phyloP scores from a whole-genome alignment of 2,113 vertebrate genomes.

The Sciurus niger region DNA sequence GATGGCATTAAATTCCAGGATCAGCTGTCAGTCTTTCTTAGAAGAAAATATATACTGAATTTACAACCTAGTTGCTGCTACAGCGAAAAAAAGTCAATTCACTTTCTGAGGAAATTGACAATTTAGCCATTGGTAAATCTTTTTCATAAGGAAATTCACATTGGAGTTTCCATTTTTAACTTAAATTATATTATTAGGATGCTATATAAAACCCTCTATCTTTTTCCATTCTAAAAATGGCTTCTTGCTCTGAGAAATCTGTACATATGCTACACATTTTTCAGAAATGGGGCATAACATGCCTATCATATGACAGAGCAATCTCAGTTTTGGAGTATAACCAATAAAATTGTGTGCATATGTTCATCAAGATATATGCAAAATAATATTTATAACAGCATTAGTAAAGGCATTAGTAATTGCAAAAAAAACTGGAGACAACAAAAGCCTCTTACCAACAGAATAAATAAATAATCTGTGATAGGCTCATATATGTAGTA shows the following conservation, averaged over 20 bases:
- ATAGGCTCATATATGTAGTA: not conserved
- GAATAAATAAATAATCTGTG: not conserved
- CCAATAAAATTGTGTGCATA: not conserved
- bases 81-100: not conserved
- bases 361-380: not conserved
- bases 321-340: not conserved
- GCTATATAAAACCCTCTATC: not conserved
- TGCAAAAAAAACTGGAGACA: not conserved
- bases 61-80: not conserved
- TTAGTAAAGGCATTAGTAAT: not conserved
- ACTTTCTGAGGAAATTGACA: not conserved
- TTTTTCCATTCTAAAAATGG: not conserved
- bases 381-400: not conserved
- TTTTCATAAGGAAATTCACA: not conserved
- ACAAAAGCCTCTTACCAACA: not conserved
- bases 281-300: not conserved
- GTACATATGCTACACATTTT: not conserved
- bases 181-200: not conserved
- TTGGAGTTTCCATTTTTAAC: not conserved
- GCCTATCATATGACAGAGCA: not conserved
- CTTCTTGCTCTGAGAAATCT: not conserved
- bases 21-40: conserved; percentile 39
- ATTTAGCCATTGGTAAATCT: not conserved
- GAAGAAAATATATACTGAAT: not conserved
- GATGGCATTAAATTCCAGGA: not conserved